Base-by-base conservation (phyloP, 2,797 vertebrate genomes). In the Kryptopterus vitreolus region DNA sequence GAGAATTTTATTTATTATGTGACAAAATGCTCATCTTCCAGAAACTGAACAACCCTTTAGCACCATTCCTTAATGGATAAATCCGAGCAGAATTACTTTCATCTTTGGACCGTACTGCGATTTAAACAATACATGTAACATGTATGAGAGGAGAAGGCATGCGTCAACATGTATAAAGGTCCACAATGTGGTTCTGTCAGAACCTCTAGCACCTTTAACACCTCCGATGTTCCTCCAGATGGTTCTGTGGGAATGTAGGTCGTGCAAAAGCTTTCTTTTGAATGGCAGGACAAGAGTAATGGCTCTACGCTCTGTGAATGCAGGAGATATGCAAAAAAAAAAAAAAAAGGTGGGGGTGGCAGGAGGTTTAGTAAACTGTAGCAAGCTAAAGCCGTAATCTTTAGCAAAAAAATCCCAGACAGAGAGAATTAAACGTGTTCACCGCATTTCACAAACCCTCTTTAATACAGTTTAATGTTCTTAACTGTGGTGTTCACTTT, bases 41-140 rank as follows among this genome's bases (percentile, higher is more conserved):
- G 5, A 53, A 20, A 13, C 5, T 53, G 52, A 53, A n/a, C n/a
- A n/a, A 10, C 18, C n/a, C 6, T 57, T 24, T 3, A n/a, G 3
- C 55, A 57, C 2, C 55, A 24, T 57, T 50, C 46, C 48, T 22
- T 24, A 48, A 43, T n/a, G 26, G 38, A 48, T n/a, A 68, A 26
- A 48, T 26, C 43, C 12, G 24, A 26, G 13, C n/a, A 26, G 38
- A 9, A 53, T 53, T 53, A 33, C 26, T 71, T 71, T 72, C 57
- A 43, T 29, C 38, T 29, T 24, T 29, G 35, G 24, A 29, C 8
- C 6, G 0, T 46, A 59, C 38, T 43, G 57, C 35, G 24, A 74
- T 92, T 88, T 92, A 89, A 86, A 89, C 55, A 87, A 89, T 90
- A 92, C 92, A 89, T 92, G 90, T 90, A 83, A 84, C 87, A 85